phyloP scores from a whole-genome alignment of 2,113 vertebrate genomes.

The Lepus americanus region DNA sequence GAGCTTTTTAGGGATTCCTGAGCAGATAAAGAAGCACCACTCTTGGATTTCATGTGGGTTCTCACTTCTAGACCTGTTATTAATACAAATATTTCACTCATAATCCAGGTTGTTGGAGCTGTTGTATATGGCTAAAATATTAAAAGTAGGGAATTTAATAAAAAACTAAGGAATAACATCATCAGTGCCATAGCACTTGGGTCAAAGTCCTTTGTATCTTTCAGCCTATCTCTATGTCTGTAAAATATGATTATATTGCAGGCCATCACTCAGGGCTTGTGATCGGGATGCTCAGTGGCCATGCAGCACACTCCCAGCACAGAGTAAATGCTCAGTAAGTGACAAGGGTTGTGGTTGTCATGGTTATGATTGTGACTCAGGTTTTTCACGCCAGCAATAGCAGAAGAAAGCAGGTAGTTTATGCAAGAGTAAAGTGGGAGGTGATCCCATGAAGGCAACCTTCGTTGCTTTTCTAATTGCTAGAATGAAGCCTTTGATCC shows the following conservation, averaged over 20 bases:
- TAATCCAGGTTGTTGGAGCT: not conserved
- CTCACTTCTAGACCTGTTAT: not conserved
- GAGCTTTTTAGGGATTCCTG: constrained; percentile 70
- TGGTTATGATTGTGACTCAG: not conserved
- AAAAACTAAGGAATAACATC: not conserved
- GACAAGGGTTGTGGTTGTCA: not conserved
- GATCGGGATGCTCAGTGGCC: not conserved
- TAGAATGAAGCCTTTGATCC: not conserved
- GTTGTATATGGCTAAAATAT: constrained; percentile 2
- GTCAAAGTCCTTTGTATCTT: not conserved
- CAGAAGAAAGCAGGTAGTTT: not conserved
- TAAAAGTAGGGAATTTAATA: constrained; percentile 2
- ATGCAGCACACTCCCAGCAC: not conserved
- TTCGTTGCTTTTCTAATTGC: not conserved
- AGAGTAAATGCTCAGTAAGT: not conserved
- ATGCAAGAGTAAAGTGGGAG: not conserved
- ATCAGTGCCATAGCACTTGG: not conserved
- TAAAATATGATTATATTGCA: not conserved
- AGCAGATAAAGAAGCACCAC: constrained; percentile 56
- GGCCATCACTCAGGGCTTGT: not conserved
- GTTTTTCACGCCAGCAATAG: not conserved
- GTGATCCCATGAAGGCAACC: not conserved
- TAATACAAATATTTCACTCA: not conserved
- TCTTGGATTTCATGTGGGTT: not conserved
- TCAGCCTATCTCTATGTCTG: not conserved